phyloP scores from a whole-genome alignment of 1,140 invertebrate species.

The Aphelinus atriplicis region DNA sequence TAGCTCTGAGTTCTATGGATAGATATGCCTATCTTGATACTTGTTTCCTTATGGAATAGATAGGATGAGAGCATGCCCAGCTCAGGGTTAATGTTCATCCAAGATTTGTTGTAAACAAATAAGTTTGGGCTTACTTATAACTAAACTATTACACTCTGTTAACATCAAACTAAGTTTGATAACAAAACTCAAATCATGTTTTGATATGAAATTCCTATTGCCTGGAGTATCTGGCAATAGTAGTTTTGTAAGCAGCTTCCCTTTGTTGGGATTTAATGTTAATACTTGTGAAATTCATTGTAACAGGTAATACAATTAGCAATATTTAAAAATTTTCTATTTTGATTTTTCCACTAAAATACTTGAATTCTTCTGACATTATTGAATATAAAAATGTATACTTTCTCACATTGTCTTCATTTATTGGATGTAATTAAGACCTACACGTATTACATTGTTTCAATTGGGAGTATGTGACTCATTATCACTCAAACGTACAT shows the following conservation, averaged over 20 bases:
- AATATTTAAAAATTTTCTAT: conserved; percentile 4
- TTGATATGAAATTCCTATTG: conserved; percentile 21
- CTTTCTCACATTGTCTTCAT: conserved; percentile 12
- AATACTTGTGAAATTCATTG: conserved; percentile 22
- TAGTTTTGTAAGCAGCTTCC: conserved; percentile 20
- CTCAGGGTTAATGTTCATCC: conserved; percentile 18
- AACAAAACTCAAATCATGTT: conserved; percentile 9
- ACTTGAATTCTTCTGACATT: not conserved
- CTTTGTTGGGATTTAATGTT: conserved; percentile 29
- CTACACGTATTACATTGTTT: conserved; percentile 3
- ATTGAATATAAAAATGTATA: conserved; percentile 9
- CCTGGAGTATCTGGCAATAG: conserved; percentile 31
- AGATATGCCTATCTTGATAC: conserved; percentile 19
- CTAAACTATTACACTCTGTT: conserved; percentile 25
- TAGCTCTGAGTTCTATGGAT: conserved; percentile 19
- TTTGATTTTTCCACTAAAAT: not conserved
- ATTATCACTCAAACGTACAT: not conserved
- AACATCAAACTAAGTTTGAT: not conserved
- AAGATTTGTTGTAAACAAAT: conserved; percentile 25
- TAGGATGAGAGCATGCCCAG: not conserved
- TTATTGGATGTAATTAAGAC: not conserved
- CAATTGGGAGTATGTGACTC: conserved; percentile 7
- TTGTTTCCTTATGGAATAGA: conserved; percentile 31
- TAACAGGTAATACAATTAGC: conserved; percentile 22
- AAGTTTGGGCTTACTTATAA: conserved; percentile 3